Evolutionary conservation across 1,140 invertebrate species (phyloP).

Genomic region (Lasioglossum baleicum): DNA sequence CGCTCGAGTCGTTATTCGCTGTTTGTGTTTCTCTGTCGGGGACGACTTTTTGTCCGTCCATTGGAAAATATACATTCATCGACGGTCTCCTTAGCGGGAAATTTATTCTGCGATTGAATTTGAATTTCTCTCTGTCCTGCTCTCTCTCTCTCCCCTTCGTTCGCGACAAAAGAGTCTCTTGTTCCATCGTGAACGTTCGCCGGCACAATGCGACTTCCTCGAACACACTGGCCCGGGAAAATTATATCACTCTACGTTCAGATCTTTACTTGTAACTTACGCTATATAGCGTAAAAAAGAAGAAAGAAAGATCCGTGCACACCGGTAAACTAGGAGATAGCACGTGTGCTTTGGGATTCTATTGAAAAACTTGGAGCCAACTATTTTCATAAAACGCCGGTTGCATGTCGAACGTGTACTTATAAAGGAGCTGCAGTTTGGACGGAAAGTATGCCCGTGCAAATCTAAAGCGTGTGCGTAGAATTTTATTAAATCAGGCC

Average conservation of each 20-base stretch:
- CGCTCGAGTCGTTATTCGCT: not conserved
- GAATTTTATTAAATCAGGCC: not conserved
- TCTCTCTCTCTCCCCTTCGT: not conserved
- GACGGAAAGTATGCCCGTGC: not conserved
- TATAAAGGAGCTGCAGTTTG: too few species aligned
- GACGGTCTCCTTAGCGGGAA: not conserved
- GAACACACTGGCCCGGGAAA: not conserved
- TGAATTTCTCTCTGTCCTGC: not conserved
- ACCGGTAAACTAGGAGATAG: slow-evolving; percentile 35
- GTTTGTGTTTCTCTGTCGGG: not conserved
- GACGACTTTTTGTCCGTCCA: not conserved
- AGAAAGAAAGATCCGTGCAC: slow-evolving; percentile 15
- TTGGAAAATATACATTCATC: not conserved
- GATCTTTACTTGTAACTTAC: slow-evolving; percentile 36
- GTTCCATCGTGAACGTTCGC: not conserved
- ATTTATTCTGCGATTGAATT: not conserved
- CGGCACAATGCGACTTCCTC: not conserved
- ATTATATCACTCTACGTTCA: not conserved
- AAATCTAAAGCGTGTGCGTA: not conserved
- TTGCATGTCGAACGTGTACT: slow-evolving; percentile 46
- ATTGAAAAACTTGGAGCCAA: slow-evolving; percentile 60
- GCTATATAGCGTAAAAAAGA: slow-evolving; percentile 4
- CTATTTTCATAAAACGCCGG: slow-evolving; percentile 61
- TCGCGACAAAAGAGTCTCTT: not conserved
- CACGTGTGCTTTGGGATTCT: slow-evolving; percentile 27